Conservation (phyloP, 2,113 vertebrate genomes). For the Saiga tatarica region DNA sequence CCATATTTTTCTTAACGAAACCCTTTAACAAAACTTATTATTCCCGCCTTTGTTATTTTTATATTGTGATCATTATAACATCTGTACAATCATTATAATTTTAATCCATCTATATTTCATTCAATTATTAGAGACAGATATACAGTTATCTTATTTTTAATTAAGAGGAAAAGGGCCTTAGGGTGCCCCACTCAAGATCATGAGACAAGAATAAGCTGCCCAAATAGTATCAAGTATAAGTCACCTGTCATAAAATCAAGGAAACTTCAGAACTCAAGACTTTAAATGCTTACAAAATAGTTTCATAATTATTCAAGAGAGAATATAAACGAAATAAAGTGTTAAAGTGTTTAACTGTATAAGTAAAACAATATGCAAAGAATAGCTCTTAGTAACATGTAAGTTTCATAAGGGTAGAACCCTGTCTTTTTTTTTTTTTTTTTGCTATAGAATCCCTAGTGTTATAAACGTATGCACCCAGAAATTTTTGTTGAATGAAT, state of each 20-base stretch:
- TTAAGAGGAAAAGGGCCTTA: neutral
- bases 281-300: neutral
- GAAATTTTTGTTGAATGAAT: neutral
- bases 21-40: neutral
- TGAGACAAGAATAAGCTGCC: neutral
- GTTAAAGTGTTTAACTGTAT: neutral
- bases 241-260: neutral
- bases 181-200: neutral
- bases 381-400: neutral
- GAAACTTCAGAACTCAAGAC: neutral
- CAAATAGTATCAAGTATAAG: neutral
- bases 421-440: neutral
- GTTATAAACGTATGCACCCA: neutral
- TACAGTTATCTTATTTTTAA: neutral
- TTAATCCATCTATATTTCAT: neutral
- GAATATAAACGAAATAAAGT: neutral
- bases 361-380: neutral
- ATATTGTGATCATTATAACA: neutral
- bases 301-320: neutral
- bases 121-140: neutral
- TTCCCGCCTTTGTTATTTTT: neutral
- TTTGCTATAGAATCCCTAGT: neutral
- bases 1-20: neutral
- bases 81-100: neutral
- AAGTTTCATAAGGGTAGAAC: neutral